Evolutionary conservation across 2,113 vertebrate species (phyloP), one percentile per base, ranked within the genome.

Genomic region (Salvelinus fontinalis): DNA sequence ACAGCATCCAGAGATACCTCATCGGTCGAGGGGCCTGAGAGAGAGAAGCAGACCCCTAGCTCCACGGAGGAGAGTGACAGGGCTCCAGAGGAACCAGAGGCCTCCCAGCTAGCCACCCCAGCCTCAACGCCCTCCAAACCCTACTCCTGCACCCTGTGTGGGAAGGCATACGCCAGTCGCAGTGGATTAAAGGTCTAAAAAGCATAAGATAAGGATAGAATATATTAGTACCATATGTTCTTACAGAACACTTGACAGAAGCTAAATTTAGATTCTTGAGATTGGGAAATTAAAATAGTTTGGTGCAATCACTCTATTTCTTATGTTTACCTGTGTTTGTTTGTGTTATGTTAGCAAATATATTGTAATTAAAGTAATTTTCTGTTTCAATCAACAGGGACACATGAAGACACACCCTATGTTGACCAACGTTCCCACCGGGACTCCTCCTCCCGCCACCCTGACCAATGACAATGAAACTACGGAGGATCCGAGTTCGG

Each of bases 111-210:
- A 1, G 93, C 51, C 14, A 54, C 16, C 51, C 51, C 51, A 54
- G 51, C 51, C 51, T 54, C 4, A 54, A 54, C 51, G 14, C 51
- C 51, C 51, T 54, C 94, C 78, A 94, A 94, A 81, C 93, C 93
- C n/a, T 94, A 94, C 82, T 89, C 88, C 86, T 94, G 93, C 80
- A 77, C 87, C 12, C 90, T 92, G 51, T 94, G 93, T 77, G 92
- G 92, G 22, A 94, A 94, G 83, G 92, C 92, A 1, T 94, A 94
- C 0, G 93, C 93, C 48, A 94, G 93, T 81, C 92, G 93, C 31
- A 94, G 93, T 18, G 93, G 93, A 69, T 89, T 94, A 3, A 94
- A 94, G 91, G 93, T 94, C 86, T 79, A 60, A 22, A 31, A 57
- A 20, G 54, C 54, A 20, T 5, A 57, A 20, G 54, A 57, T 12